Evolutionary conservation across 2,113 vertebrate species (phyloP), one percentile per base, ranked within the genome.

Genomic region (Cottus gobio): DNA sequence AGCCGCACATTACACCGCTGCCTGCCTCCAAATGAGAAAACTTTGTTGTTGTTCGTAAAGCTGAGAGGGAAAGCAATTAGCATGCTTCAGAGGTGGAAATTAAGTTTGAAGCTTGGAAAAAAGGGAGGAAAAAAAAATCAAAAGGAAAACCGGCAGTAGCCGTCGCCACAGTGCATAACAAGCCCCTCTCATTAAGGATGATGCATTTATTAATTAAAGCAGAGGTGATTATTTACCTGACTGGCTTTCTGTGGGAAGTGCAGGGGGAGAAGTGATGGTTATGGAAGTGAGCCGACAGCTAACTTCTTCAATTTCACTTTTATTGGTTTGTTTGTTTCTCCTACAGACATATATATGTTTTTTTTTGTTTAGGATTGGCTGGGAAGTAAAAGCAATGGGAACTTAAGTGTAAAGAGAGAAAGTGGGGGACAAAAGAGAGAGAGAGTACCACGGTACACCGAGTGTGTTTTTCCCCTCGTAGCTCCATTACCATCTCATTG

Each of bases 401-500:
- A 57, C 60, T 46, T 34, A 39, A 71, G 31, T 52, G 42, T 58
- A 57, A 54, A 24, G 30, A 62, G 39, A n/a, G 60, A 16, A 57
- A 66, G 44, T 11, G 5, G 42, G 12, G 42, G 42, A 42, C 39
- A 42, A 42, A 42, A 39, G 11, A 42, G 48, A 64, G 16, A 26
- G 20, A 54, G 22, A 34, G 18, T 86, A 52, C 77, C 72, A 66
- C 79, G 56, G 46, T 73, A 24, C 58, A 56, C 31, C 42, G 39
- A 15, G 8, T 74, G 61, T 71, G 46, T 37, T 36, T 57, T 28
- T 12, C 6, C 10, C 82, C 77, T 87, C 7, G 46, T 70, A 85
- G 80, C 80, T 90, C 85, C 89, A 91, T 91, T 90, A 91, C 85
- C 89, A 85, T 91, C 84, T 79, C 82, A 81, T 80, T 93, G 90